A percentile compares a stretch with the other conserved stretches of the same genome.
These are phyloP conservation scores for Mormoops blainvillei DNA, from an alignment of 2,113 vertebrate species.

Conservation along the genomic window DNA sequence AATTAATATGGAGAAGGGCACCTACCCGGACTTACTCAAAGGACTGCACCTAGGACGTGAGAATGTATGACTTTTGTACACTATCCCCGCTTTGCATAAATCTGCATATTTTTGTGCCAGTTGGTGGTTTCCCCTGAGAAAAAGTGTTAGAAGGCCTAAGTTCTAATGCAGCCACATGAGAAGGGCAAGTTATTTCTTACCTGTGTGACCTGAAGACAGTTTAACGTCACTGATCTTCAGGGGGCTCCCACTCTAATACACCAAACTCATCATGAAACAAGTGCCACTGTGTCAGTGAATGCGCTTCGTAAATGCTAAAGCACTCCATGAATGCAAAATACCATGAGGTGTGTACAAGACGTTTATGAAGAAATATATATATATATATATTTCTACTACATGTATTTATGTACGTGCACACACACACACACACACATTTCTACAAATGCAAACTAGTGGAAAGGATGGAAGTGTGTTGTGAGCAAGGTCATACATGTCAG, in stretches of 20 bases:
- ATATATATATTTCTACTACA: too few species aligned
- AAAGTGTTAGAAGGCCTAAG: background rate
- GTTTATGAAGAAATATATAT: background rate
- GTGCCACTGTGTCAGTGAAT: background rate
- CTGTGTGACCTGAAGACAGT: background rate
- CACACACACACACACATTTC: too few species aligned
- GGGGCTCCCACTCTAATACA: background rate
- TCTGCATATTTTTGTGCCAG: background rate
- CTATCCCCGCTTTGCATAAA: background rate
- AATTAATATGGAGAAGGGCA: slow-evolving; percentile 30
- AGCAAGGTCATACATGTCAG: background rate
- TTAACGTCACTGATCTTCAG: background rate
- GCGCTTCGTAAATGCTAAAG: background rate
- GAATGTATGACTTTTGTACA: background rate
- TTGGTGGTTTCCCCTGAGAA: background rate
- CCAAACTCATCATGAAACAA: background rate
- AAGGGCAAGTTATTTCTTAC: background rate
- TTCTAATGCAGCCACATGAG: background rate
- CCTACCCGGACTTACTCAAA: background rate
- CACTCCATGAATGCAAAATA: background rate
- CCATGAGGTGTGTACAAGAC: background rate
- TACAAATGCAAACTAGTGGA: background rate
- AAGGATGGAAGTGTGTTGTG: background rate
- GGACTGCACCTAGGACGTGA: background rate
- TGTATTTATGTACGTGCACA: too few species aligned